phyloP scores from a whole-genome alignment of 2,797 vertebrate genomes.

The Pelobates cultripes region DNA sequence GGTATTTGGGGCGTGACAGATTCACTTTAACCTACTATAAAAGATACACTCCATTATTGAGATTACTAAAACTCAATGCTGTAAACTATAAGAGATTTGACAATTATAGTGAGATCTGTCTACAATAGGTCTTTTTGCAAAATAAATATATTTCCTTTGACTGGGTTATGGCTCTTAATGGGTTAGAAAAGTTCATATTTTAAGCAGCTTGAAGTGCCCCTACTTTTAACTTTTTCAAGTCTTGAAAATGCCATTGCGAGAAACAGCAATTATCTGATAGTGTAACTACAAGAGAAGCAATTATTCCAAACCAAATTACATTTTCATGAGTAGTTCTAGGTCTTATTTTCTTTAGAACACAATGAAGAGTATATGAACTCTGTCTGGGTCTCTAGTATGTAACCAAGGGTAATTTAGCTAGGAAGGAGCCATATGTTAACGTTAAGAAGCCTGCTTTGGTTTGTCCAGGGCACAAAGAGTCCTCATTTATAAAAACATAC shows the following conservation, averaged over 20 bases:
- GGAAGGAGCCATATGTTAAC: no score
- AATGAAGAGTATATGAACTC: no score
- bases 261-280: constrained; percentile 33
- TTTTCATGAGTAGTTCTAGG: background rate
- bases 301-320: constrained; percentile 23
- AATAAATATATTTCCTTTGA: background rate
- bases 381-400: no score
- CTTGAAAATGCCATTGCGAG: background rate
- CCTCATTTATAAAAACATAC: no score
- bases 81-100: background rate
- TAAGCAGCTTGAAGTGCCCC: background rate
- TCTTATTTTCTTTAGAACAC: background rate
- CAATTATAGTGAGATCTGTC: background rate
- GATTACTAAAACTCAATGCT: no score
- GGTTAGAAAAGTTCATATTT: background rate
- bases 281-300: constrained; percentile 24
- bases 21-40: no score
- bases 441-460: no score
- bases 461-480: no score
- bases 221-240: background rate
- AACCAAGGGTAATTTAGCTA: no score
- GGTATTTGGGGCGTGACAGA: no score
- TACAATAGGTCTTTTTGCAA: background rate
- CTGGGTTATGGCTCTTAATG: background rate
- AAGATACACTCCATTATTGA: no score